Percentiles rank a stretch among this genome's conserved stretches.
Evolutionary conservation across 2,113 vertebrate genomes (phyloP).

Genomic region (Pica pica): DNA sequence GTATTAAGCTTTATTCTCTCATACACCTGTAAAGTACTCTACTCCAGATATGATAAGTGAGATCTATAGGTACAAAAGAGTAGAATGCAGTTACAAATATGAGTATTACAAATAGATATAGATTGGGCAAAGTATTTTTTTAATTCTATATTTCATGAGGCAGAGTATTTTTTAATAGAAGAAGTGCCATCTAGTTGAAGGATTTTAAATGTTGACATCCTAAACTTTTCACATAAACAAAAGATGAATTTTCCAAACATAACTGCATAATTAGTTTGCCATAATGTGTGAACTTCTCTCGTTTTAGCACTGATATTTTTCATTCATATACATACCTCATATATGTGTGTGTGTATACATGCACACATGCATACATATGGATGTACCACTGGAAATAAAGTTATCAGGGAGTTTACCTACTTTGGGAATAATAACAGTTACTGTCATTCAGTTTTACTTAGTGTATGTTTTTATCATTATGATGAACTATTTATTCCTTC

Average conservation of each 20-base stretch:
- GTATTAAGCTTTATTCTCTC: neutral
- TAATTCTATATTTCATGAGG: neutral
- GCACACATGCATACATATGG: no score
- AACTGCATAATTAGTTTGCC: neutral
- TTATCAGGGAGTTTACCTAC: neutral
- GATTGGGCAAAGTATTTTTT: neutral
- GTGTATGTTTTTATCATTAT: neutral
- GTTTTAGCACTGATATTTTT: neutral
- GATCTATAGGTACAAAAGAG: neutral
- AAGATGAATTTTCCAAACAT: neutral
- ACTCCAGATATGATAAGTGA: neutral
- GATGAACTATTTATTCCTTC: neutral
- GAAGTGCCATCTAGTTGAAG: neutral
- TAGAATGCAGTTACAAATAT: neutral
- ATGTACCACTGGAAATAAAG: neutral
- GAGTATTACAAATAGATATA: neutral
- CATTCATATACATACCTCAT: neutral
- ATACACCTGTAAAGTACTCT: neutral
- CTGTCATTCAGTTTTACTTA: neutral
- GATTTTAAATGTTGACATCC: neutral
- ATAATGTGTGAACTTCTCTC: neutral
- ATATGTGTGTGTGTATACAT: rapidly evolving
- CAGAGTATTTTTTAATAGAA: neutral
- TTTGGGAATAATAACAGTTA: neutral
- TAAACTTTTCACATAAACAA: neutral